phyloP scores from a whole-genome alignment of 2,797 vertebrate genomes.

The Nyctalus aviator region DNA sequence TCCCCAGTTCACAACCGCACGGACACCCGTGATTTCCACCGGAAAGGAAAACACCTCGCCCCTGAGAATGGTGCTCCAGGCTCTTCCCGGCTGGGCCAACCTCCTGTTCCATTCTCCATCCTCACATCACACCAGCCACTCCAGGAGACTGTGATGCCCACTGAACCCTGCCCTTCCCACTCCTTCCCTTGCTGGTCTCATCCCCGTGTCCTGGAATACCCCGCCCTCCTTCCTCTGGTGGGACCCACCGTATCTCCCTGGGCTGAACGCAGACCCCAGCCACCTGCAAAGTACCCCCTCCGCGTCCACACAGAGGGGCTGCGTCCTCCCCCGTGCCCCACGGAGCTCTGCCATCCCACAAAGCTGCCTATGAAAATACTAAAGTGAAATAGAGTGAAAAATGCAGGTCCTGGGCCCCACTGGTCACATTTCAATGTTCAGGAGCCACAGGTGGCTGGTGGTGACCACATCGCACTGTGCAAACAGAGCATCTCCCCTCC shows the following conservation, averaged over 20 bases:
- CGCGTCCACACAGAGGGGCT: neutral
- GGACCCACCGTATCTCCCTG: neutral
- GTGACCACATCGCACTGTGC: accelerated
- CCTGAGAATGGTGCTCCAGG: accelerated
- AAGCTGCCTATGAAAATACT: neutral
- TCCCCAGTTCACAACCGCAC: neutral
- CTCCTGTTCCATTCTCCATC: neutral
- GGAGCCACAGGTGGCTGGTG: neutral
- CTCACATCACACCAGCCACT: neutral
- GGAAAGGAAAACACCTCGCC: neutral
- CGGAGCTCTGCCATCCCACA: accelerated
- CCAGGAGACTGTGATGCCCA: accelerated
- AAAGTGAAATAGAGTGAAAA: too few relatives aligned
- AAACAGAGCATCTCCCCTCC: accelerated
- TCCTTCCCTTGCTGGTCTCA: accelerated
- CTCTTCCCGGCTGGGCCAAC: neutral
- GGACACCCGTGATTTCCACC: neutral
- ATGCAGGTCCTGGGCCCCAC: neutral
- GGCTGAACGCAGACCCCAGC: neutral
- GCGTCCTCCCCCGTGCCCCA: neutral
- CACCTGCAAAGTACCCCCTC: neutral
- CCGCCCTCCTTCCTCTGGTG: neutral
- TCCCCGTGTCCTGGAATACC: neutral
- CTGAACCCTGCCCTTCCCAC: accelerated
- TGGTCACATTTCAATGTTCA: neutral